These are phyloP conservation scores for Mythimna loreyi DNA, from an alignment of 2,888 invertebrate genomes.

Conservation along the genomic window DNA sequence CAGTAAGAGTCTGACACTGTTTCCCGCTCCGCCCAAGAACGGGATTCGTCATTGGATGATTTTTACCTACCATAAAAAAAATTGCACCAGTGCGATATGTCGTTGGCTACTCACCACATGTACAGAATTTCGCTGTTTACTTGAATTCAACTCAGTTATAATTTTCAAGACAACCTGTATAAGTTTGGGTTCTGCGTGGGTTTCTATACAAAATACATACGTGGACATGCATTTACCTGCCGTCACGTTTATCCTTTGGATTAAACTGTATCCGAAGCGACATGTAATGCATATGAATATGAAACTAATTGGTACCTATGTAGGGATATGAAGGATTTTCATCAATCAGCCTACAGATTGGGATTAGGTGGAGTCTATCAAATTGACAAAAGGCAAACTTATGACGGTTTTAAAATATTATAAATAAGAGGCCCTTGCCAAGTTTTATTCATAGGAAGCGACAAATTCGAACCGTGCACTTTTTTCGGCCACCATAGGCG, in stretches of 20 bases:
- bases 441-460: too few relatives aligned
- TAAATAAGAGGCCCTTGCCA: too few relatives aligned
- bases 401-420: not conserved
- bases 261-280: constrained; percentile 57
- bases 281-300: constrained; percentile 67
- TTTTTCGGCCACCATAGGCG: too few relatives aligned
- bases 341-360: constrained; percentile 5
- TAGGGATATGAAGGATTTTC: constrained; percentile 6
- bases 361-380: not conserved
- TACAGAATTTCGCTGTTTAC: not conserved
- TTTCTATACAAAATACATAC: constrained; percentile 15
- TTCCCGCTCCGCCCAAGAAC: too few relatives aligned
- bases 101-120: not conserved
- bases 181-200: constrained; percentile 3
- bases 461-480: too few relatives aligned
- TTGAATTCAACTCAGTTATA: not conserved
- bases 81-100: too few relatives aligned
- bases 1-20: too few relatives aligned
- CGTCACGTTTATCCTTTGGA: constrained; percentile 49
- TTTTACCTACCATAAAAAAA: too few relatives aligned
- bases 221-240: constrained; percentile 36
- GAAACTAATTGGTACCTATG: constrained; percentile 27
- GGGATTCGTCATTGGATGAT: too few relatives aligned
- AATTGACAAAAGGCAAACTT: not conserved
- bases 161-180: not conserved